Conservation (phyloP, 2,888 invertebrate species). For the Ditylenchus weischeri region DNA sequence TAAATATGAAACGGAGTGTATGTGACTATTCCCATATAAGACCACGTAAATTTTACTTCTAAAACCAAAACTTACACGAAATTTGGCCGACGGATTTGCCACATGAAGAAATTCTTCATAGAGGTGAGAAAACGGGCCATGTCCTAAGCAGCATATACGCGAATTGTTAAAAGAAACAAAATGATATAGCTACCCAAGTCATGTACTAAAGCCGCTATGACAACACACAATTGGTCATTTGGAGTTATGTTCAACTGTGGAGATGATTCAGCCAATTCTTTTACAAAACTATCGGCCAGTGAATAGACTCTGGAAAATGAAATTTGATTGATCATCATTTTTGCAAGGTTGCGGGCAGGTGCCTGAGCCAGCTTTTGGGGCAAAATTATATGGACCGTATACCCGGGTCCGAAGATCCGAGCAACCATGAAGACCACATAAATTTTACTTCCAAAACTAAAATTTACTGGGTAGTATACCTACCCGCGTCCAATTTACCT, state of each 20-base stretch:
- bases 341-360: no score
- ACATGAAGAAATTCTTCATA: conserved; percentile 63
- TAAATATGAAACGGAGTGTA: no score
- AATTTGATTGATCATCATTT: neutral
- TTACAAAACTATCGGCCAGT: conserved; percentile 62
- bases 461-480: no score
- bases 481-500: no score
- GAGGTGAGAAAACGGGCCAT: conserved; percentile 70
- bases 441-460: no score
- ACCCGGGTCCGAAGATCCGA: no score
- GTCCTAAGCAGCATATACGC: conserved; percentile 58
- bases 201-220: conserved; percentile 70
- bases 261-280: conserved; percentile 56
- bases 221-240: conserved; percentile 64
- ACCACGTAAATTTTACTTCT: no score
- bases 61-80: conserved; percentile 23
- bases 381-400: no score
- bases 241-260: conserved; percentile 60
- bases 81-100: neutral
- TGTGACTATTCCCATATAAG: no score
- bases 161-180: neutral
- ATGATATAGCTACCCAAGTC: conserved; percentile 64
- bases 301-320: conserved; percentile 63
- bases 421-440: no score
- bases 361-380: no score